Conservation (phyloP, 2,797 vertebrate genomes). For the Coregonus suidteri region DNA sequence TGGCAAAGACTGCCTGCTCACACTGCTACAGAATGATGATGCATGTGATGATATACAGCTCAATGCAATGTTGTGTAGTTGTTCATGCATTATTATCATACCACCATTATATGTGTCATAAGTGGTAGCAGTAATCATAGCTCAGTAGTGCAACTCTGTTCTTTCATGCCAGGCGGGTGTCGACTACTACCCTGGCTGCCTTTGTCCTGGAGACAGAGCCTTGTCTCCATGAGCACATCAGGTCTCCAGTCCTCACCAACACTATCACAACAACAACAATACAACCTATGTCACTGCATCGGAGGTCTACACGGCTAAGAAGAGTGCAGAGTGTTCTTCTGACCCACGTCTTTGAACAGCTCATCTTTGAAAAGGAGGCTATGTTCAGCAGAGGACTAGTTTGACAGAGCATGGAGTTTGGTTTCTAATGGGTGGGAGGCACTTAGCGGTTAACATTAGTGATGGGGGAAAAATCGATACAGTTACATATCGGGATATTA, state of each 20-base stretch:
- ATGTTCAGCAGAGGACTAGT: not conserved
- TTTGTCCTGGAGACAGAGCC: not conserved
- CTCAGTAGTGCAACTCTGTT: not conserved
- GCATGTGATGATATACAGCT: not conserved
- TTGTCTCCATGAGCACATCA: not conserved
- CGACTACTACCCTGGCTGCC: not conserved
- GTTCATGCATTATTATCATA: not conserved
- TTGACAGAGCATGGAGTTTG: not conserved
- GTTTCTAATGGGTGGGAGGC: not conserved
- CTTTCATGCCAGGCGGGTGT: not conserved
- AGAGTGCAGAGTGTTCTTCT: not conserved
- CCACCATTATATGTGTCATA: not conserved
- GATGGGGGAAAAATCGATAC: too few relatives aligned
- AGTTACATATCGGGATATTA: not conserved
- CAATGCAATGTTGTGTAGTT: not conserved
- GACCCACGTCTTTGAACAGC: not conserved
- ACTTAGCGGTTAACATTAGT: not conserved
- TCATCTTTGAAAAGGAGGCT: not conserved
- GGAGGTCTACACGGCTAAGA: not conserved
- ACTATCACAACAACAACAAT: not conserved
- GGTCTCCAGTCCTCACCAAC: not conserved
- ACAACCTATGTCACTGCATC: not conserved
- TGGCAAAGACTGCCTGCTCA: not conserved
- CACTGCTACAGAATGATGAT: not conserved
- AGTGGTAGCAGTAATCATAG: not conserved